Evolutionary conservation across 2,113 vertebrate species (phyloP).

Genomic region (Cygnus buccinator): DNA sequence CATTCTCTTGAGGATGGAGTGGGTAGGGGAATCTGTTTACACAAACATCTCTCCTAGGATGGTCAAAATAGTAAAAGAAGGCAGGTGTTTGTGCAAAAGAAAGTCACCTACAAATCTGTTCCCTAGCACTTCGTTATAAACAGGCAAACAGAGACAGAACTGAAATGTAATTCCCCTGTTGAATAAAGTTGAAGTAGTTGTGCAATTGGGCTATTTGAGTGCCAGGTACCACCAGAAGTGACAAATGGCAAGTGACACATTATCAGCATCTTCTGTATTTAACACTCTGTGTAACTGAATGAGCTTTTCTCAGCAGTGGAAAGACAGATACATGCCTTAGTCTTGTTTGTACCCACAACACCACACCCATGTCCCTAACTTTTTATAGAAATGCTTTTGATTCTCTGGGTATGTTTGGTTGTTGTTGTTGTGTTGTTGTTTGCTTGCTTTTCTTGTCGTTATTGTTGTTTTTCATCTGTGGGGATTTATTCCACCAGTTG

Average conservation of each 20-base stretch:
- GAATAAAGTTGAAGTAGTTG: background rate
- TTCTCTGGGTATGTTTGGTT: background rate
- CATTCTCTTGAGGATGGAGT: background rate
- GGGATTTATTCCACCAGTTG: conserved; percentile 37
- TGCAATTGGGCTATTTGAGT: background rate
- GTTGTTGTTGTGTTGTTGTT: background rate
- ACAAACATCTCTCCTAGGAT: background rate
- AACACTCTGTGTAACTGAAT: accelerated
- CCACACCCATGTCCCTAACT: background rate
- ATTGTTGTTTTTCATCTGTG: background rate
- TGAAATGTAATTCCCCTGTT: background rate
- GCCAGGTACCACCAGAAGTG: background rate
- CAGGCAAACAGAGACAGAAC: background rate
- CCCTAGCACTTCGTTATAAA: background rate
- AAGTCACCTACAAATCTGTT: background rate
- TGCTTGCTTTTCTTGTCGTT: background rate
- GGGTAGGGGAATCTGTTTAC: background rate
- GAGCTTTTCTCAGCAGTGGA: background rate
- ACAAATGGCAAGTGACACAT: background rate
- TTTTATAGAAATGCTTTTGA: conserved; percentile 37
- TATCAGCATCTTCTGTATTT: background rate
- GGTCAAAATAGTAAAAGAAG: background rate
- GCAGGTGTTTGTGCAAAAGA: background rate
- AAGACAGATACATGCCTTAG: background rate
- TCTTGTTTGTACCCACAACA: conserved; percentile 21